Percentiles rank a stretch among this genome's conserved stretches.
phyloP scores from a whole-genome alignment of 2,888 invertebrate species.

The Pocota personata region DNA sequence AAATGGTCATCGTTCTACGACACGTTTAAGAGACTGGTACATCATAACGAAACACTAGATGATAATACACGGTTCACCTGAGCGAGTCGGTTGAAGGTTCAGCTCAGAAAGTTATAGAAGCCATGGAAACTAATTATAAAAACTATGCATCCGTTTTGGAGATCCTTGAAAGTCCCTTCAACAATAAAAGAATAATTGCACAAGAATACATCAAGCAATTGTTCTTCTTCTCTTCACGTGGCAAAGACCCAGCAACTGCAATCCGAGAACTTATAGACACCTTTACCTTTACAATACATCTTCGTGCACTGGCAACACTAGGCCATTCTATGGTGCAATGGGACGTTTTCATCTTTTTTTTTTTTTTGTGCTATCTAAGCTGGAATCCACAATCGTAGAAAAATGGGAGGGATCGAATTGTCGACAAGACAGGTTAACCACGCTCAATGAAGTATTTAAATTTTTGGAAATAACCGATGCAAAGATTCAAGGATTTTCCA shows the following conservation, averaged over 20 bases:
- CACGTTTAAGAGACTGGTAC: not conserved
- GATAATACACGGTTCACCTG: not conserved
- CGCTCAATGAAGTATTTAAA: too few relatives aligned
- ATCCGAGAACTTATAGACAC: not conserved
- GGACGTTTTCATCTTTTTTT: too few relatives aligned
- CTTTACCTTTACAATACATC: not conserved
- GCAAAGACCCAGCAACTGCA: not conserved
- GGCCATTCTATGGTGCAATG: too few relatives aligned
- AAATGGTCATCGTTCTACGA: not conserved
- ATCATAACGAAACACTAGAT: not conserved
- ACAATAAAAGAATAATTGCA: not conserved
- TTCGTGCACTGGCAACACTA: too few relatives aligned
- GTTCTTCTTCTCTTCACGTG: not conserved
- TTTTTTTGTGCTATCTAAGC: too few relatives aligned
- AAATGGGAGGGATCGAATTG: too few relatives aligned
- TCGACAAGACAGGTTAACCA: too few relatives aligned
- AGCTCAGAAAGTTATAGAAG: not conserved
- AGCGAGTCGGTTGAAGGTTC: not conserved
- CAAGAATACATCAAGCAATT: not conserved
- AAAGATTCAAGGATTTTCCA: too few relatives aligned
- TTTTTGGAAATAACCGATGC: too few relatives aligned
- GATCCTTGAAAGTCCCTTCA: not conserved
- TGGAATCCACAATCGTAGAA: too few relatives aligned
- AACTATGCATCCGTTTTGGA: not conserved
- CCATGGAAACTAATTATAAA: not conserved